Evolutionary conservation across 2,797 vertebrate genomes (phyloP), one percentile per base, ranked within the genome.

Genomic region (Coilia nasus): DNA sequence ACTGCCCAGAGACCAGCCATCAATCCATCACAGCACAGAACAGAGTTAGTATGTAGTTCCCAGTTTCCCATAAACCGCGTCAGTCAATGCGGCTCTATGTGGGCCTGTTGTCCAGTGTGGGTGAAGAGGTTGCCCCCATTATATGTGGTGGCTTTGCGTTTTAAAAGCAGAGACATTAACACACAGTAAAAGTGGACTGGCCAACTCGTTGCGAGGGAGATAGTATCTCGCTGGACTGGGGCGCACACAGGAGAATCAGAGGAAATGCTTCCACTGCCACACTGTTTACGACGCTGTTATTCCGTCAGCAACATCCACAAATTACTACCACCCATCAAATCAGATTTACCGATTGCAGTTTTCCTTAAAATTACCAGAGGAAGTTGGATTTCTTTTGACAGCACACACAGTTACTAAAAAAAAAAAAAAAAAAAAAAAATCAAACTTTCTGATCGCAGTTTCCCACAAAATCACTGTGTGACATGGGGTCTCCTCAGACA

Each of bases 191-290:
- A n/a, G 59, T 75, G 25, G 81, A 85, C 64, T 15, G 10, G 81
- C 31, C 21, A 56, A 84, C 56, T 88, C 82, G 84, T 82, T 78
- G 25, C 83, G 84, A 87, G 86, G 28, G 78, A 56, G 28, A 50
- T 87, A 83, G 88, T 88, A 83, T 84, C 0, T 11, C 25, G 28
- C 57, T 44, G 75, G 41, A 9, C 14, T 19, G 64, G 28, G 4
- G 4, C 28, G 4, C 28, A 35, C 23, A 31, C 23, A 44, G n/a
- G 47, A 85, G 64, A 71, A 71, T 71, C 23, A 35, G 25, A 71
- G 64, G 31, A 35, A 84, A 82, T 41, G 44, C 67, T 21, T 14
- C 19, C 56, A 57, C 60, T 23, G 17, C 46, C 46, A 3, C 64
- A 31, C 64, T 71, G 64, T 71, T 71, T 71, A 71, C 25, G 64